Conservation (phyloP, 2,888 invertebrate species). For the Neoscelio sp. region DNA sequence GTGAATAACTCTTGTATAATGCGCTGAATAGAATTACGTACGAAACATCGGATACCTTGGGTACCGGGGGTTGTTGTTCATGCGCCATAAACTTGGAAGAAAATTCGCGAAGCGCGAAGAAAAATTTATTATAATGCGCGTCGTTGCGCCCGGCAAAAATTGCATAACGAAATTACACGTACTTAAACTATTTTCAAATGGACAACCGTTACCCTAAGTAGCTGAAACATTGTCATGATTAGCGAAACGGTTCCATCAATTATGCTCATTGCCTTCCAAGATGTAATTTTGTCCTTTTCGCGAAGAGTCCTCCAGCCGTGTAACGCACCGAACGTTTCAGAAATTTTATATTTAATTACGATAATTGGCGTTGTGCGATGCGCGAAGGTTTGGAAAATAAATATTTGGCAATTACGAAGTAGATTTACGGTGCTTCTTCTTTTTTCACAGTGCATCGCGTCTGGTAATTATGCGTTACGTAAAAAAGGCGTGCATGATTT, state of each 20-base stretch:
- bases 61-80: conserved; percentile 33
- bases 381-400: no score
- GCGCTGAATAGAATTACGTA: conserved; percentile 48
- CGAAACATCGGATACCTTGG: conserved; percentile 39
- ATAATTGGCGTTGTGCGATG: neutral
- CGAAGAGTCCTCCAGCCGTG: neutral
- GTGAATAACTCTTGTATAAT: conserved; percentile 49
- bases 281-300: neutral
- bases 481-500: conserved; percentile 24
- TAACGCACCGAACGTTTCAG: neutral
- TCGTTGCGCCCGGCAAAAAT: conserved; percentile 60
- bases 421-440: conserved; percentile 2
- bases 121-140: conserved; percentile 59
- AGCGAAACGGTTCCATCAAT: conserved; percentile 32
- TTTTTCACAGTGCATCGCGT: conserved; percentile 29
- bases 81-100: conserved; percentile 32
- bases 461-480: conserved; percentile 43
- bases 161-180: conserved; percentile 64
- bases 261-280: conserved; percentile 4
- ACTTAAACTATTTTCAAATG: conserved; percentile 61
- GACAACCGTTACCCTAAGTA: conserved; percentile 46
- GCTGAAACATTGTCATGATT: conserved; percentile 29
- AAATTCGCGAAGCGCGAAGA: conserved; percentile 67
- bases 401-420: conserved; percentile 24
- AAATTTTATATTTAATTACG: conserved; percentile 12